Conservation (phyloP, 1,140 invertebrate genomes). For the Orussus abietinus region DNA sequence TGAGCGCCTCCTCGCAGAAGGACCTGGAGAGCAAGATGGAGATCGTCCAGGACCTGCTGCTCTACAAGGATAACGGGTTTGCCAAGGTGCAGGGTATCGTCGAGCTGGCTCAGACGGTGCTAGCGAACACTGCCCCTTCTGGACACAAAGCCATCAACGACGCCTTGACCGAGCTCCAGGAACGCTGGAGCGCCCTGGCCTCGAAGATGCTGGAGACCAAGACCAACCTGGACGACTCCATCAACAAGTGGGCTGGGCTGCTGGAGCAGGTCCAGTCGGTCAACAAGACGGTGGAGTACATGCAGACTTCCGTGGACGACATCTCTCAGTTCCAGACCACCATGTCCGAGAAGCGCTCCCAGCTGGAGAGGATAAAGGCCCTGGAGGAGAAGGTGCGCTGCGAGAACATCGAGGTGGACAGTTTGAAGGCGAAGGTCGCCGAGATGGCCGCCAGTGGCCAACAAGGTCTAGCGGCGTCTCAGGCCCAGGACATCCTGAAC, state of each 20-base stretch:
- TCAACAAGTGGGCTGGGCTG: conserved; percentile 85
- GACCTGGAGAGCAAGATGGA: conserved; percentile 82
- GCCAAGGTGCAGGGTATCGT: conserved; percentile 80
- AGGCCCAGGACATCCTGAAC: conserved; percentile 80
- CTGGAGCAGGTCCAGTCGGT: conserved; percentile 83
- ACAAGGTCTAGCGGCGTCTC: conserved; percentile 73
- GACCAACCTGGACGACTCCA: conserved; percentile 80
- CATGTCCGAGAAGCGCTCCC: conserved; percentile 78
- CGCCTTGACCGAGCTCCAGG: conserved; percentile 76
- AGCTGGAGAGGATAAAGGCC: conserved; percentile 79
- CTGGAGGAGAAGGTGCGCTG: conserved; percentile 85
- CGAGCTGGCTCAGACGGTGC: conserved; percentile 85
- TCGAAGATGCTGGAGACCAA: conserved; percentile 88
- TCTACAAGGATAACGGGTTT: conserved; percentile 89
- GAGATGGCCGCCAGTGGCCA: conserved; percentile 84
- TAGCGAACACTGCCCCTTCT: conserved; percentile 84
- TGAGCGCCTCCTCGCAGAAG: conserved; percentile 75
- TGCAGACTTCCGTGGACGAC: conserved; percentile 70
- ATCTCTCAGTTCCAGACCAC: conserved; percentile 72
- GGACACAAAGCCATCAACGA: conserved; percentile 86
- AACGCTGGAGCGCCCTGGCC: conserved; percentile 83
- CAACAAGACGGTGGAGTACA: conserved; percentile 75
- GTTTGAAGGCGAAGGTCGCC: conserved; percentile 77
- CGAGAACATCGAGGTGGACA: conserved; percentile 90
- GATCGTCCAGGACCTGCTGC: conserved; percentile 78